Percentiles rank a stretch among this genome's conserved stretches.
Conservation (phyloP, 2,113 vertebrate genomes). For the Corythornis vintsioides region DNA sequence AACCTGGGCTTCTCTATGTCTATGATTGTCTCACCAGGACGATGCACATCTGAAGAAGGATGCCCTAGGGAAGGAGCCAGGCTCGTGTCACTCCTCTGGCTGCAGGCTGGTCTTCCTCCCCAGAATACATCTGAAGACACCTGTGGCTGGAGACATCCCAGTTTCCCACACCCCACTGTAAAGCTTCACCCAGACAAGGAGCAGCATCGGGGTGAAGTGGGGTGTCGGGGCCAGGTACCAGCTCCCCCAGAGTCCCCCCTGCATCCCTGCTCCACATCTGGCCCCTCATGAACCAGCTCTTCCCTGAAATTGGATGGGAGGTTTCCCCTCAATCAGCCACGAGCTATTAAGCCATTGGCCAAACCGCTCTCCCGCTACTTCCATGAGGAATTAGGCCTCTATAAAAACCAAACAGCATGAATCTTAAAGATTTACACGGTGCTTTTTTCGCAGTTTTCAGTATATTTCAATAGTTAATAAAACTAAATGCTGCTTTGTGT, state of each 20-base stretch:
- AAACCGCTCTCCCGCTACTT: neutral
- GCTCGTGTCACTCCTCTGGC: neutral
- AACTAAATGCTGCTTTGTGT: constrained; percentile 44
- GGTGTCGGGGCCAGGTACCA: rapidly evolving
- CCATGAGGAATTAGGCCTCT: neutral
- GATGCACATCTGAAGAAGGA: rapidly evolving
- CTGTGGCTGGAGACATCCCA: rapidly evolving
- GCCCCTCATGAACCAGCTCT: neutral
- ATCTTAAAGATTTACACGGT: constrained; percentile 25
- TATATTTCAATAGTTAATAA: constrained; percentile 63
- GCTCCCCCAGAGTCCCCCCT: neutral
- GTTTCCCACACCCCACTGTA: rapidly evolving
- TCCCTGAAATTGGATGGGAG: neutral
- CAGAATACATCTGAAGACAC: rapidly evolving
- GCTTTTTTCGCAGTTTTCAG: neutral
- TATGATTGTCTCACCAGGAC: no score
- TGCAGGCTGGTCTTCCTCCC: neutral
- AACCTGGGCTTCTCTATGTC: neutral
- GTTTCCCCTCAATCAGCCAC: neutral
- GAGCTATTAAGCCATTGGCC: neutral
- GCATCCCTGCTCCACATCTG: rapidly evolving
- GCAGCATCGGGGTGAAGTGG: rapidly evolving
- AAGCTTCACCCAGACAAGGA: rapidly evolving
- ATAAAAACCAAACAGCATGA: constrained; percentile 16
- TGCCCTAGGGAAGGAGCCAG: rapidly evolving